Evolutionary conservation across 2,113 vertebrate species (phyloP), one percentile per base, ranked within the genome.

Genomic region (Eolophus roseicapilla): DNA sequence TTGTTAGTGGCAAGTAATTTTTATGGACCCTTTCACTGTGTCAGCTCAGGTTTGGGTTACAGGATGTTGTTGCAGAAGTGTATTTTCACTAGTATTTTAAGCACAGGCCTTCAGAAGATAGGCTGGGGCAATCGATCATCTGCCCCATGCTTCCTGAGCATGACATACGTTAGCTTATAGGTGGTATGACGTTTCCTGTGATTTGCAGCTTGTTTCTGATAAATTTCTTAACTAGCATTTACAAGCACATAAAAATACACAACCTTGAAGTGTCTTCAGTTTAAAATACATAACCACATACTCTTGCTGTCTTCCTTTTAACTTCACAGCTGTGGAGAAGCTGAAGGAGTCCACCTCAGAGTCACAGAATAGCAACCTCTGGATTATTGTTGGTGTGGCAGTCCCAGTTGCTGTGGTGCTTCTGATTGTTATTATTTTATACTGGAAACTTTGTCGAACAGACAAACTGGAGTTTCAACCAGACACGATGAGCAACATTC

Each of bases 391-490:
- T 3, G 99, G 99, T 3, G 99, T 99, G 95, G 98, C 98, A 44
- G 98, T 99, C 47, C 99, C 99, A 0, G 98, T 99, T 59, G 95
- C 99, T 14, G 98, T 99, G 96, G 99, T 99, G 60, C 64, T 98
- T 23, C 83, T 99, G 94, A 99, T 99, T 17, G 98, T 99, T 41
- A 93, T 98, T 95, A 99, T 99, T 97, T 98, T 99, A 37, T 99
- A 99, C 97, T 99, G 99, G 99, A 99, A 99, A 47, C 98, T 99
- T 69, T 99, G 99, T 94, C 98, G 99, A 67, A 99, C 99, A 1
- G 99, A 99, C 98, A 99, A 99, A 96, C 97, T 99, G 97, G 99
- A 99, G 97, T 99, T 99, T 81, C 99, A 99, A 96, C 99, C 99
- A 0, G 99, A 99, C 80, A 98, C 99, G 1, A 98, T 99, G 97